Evolutionary conservation across 2,797 vertebrate genomes (phyloP).

Genomic region (Tokudaia tokunoshimensis): DNA sequence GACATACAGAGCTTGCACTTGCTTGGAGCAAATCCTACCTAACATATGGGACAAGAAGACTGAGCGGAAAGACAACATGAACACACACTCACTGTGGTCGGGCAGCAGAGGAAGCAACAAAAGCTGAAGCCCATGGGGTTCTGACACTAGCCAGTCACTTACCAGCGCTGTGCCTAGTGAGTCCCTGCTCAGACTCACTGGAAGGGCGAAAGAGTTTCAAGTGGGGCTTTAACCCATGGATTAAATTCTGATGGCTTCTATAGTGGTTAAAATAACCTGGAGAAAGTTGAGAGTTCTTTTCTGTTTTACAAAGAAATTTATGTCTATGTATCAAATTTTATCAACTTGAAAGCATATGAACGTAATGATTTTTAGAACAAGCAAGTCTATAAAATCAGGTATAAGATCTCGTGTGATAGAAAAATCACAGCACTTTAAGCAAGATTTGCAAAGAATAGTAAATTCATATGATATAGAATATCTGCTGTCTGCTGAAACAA

Average conservation of each 20-base stretch:
- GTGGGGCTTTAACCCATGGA: conserved; percentile 91
- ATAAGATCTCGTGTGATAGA: not conserved
- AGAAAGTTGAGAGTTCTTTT: conserved; percentile 87
- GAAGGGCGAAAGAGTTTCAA: conserved; percentile 89
- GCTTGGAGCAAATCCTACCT: not conserved
- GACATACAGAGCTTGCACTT: too few relatives aligned
- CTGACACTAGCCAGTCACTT: conserved; percentile 87
- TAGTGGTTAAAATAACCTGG: conserved; percentile 91
- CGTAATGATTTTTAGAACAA: conserved; percentile 43
- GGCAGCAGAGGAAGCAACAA: conserved; percentile 11
- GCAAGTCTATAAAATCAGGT: conserved; percentile 4
- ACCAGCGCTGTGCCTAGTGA: conserved; percentile 88
- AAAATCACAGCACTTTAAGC: conserved; percentile 6
- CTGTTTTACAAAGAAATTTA: conserved; percentile 35
- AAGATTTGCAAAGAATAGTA: conserved; percentile 26
- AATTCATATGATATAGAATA: not conserved
- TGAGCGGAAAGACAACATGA: conserved; percentile 37
- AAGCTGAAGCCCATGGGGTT: conserved; percentile 79
- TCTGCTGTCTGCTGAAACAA: conserved; percentile 26
- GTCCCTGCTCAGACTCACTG: conserved; percentile 84
- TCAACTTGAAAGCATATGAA: conserved; percentile 19
- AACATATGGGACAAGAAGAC: not conserved
- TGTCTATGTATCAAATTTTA: not conserved
- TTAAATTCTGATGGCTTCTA: conserved; percentile 92
- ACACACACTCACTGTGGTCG: conserved; percentile 69